A percentile compares a stretch with the other conserved stretches of the same genome.
Conservation (phyloP, 2,113 vertebrate genomes). For the Gavialis gangeticus region DNA sequence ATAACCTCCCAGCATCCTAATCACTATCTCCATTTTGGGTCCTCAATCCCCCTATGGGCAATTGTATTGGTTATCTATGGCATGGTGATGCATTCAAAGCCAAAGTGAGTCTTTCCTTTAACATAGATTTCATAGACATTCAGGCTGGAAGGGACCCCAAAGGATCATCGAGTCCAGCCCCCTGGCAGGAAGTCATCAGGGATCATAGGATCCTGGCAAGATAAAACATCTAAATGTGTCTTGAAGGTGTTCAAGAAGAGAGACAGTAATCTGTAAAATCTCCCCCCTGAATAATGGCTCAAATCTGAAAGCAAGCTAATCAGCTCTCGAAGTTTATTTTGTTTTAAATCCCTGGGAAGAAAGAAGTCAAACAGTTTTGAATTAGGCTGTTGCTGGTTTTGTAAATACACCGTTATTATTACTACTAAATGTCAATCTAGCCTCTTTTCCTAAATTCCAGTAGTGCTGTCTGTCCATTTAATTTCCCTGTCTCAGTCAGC, state of each 20-base stretch:
- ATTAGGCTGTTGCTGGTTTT: not conserved
- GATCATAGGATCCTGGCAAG: too few species aligned
- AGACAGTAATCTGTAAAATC: too few species aligned
- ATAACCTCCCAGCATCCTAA: not conserved
- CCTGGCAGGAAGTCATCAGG: too few species aligned
- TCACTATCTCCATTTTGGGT: not conserved
- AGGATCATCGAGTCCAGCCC: too few species aligned
- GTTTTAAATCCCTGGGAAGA: too few species aligned
- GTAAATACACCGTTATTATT: not conserved
- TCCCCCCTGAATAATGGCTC: too few species aligned
- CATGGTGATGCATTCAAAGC: not conserved
- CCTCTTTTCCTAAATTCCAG: not conserved
- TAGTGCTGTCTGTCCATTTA: not conserved
- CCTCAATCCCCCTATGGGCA: accelerated
- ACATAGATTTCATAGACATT: not conserved
- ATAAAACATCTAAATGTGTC: too few species aligned
- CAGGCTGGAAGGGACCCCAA: too few species aligned
- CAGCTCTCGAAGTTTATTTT: too few species aligned
- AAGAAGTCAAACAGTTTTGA: not conserved
- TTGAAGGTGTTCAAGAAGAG: too few species aligned
- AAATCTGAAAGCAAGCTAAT: too few species aligned
- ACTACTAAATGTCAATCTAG: not conserved
- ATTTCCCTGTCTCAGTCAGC: not conserved
- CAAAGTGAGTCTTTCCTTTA: not conserved
- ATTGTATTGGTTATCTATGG: not conserved